phyloP scores from a whole-genome alignment of 2,888 invertebrate genomes.

The Leptinotarsa peninsularis region DNA sequence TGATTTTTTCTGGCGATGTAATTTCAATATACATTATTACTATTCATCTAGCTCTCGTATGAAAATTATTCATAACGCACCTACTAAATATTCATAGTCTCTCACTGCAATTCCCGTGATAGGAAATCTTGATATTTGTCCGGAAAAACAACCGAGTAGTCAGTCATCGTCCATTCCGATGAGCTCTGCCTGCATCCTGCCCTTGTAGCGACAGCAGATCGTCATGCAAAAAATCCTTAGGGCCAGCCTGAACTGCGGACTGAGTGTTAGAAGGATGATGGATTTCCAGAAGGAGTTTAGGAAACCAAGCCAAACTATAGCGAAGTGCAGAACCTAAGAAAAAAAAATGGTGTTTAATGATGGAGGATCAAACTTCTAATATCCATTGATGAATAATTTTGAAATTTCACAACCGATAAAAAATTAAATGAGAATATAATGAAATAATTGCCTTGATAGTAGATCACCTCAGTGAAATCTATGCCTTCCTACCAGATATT shows the following conservation, averaged over 20 bases:
- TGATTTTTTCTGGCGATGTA: no score
- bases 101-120: slow-evolving; percentile 62
- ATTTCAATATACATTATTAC: no score
- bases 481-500: no score
- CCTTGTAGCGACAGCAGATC: slow-evolving; percentile 87
- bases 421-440: no score
- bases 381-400: neutral
- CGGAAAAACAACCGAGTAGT: slow-evolving; percentile 61
- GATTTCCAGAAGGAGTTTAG: slow-evolving; percentile 97
- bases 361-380: no score
- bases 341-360: slow-evolving; percentile 27
- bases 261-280: slow-evolving; percentile 87
- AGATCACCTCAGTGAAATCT: no score
- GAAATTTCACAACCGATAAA: neutral
- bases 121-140: slow-evolving; percentile 52
- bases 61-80: slow-evolving; percentile 45
- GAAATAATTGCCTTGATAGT: no score
- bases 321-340: slow-evolving; percentile 87
- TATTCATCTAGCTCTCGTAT: neutral
- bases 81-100: slow-evolving; percentile 63
- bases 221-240: slow-evolving; percentile 89
- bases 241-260: slow-evolving; percentile 92
- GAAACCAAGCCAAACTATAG: slow-evolving; percentile 94
- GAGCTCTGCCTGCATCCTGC: slow-evolving; percentile 85
- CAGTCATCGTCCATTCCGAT: slow-evolving; percentile 90